Conservation (phyloP, 2,888 invertebrate genomes). For the Eulithis testata region DNA sequence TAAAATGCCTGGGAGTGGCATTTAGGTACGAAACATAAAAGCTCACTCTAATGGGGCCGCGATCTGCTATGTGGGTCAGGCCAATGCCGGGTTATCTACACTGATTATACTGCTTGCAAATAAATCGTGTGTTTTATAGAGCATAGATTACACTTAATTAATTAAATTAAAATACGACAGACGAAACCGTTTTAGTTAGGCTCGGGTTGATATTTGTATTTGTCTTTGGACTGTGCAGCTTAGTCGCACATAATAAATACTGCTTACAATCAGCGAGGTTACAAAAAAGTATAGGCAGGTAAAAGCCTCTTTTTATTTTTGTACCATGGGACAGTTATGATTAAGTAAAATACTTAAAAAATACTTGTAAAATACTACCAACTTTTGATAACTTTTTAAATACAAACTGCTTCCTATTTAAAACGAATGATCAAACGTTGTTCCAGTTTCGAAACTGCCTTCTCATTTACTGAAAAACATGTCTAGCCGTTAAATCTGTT, state of each 20-base stretch:
- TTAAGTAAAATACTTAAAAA: too few species aligned
- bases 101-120: conserved; percentile 35
- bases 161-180: too few species aligned
- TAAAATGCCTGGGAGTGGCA: conserved; percentile 61
- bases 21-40: conserved; percentile 44
- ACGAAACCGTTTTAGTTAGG: too few species aligned
- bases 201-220: too few species aligned
- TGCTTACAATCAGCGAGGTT: too few species aligned
- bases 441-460: conserved; percentile 23
- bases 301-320: too few species aligned
- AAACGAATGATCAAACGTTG: conserved; percentile 10
- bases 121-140: conserved; percentile 13
- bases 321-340: too few species aligned
- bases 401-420: background rate
- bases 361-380: too few species aligned
- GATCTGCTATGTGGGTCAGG: conserved; percentile 67
- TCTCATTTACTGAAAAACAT: conserved; percentile 28
- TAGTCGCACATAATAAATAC: too few species aligned
- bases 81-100: conserved; percentile 67
- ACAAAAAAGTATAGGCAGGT: too few species aligned
- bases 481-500: conserved; percentile 29
- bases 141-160: background rate
- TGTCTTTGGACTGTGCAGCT: too few species aligned
- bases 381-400: too few species aligned
- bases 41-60: conserved; percentile 61